Percentiles rank a stretch among this genome's conserved stretches.
Conservation (phyloP, 1,140 invertebrate genomes). For the Cydia splendana region DNA sequence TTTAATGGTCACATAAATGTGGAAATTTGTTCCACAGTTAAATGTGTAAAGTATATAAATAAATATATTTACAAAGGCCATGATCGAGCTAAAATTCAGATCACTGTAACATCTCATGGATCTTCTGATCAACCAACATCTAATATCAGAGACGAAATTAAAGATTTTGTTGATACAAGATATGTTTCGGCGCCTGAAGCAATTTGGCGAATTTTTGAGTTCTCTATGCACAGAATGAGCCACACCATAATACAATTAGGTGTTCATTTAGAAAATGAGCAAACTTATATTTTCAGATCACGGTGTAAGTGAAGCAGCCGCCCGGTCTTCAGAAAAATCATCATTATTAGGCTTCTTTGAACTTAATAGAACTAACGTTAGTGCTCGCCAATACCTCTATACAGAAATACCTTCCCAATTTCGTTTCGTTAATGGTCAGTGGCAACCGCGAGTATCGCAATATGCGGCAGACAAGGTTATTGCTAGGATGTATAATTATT, state of each 20-base stretch:
- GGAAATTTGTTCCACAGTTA: conserved; percentile 34
- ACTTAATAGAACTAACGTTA: conserved; percentile 32
- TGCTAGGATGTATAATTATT: conserved; percentile 41
- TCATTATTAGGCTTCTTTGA: conserved; percentile 38
- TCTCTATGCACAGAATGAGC: conserved; percentile 36
- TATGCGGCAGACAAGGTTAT: conserved; percentile 37
- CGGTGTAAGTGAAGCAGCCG: conserved; percentile 23
- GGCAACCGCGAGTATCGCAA: conserved; percentile 35
- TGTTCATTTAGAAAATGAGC: conserved; percentile 35
- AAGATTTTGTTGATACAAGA: conserved; percentile 34
- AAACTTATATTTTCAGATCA: conserved; percentile 32
- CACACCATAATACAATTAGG: conserved; percentile 35
- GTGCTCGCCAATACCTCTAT: conserved; percentile 36
- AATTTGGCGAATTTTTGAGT: conserved; percentile 38
- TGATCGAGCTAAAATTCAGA: conserved; percentile 35
- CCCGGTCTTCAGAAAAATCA: conserved; percentile 28
- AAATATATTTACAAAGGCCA: conserved; percentile 41
- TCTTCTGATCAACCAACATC: not conserved
- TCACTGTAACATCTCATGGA: conserved; percentile 22
- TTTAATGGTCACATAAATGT: conserved; percentile 37
- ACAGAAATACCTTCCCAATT: conserved; percentile 36
- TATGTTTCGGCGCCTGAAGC: conserved; percentile 36
- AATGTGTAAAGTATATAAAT: conserved; percentile 35
- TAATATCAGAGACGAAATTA: conserved; percentile 33
- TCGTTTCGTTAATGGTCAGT: conserved; percentile 34